Base-by-base conservation (phyloP, 2,797 vertebrate genomes). In the Vireo griseus region DNA sequence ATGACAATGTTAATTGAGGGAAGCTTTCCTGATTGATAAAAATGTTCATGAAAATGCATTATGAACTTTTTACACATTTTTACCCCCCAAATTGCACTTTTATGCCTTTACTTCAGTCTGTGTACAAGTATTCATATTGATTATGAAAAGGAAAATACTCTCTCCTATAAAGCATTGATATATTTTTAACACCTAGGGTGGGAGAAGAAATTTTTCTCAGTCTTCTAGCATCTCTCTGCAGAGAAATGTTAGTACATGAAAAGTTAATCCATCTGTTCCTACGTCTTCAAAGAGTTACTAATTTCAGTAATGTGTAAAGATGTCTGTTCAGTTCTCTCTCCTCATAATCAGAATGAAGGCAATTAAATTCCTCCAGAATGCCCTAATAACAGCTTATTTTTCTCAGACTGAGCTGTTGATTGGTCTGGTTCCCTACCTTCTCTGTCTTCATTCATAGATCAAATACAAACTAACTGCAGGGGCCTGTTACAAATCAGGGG, bases 231-330 rank as follows among this genome's bases (percentile, higher is more conserved):
- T 39, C 1, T 67, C 54, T 59, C 13, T 82, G 22, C 25, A 88
- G 50, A 82, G 6, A 72, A 78, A 67, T 59, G 4, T 9, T 88
- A 25, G 6, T 20, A 72, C 11, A 18, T 18, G 17, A 40, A 39
- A 88, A 88, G 11, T 63, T 82, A 78, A 82, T 82, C 57, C 25
- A 51, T 87, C 62, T 85, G 40, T 59, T 85, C 31, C 19, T 59
- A 11, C 13, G 72, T 81, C 62, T 81, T 88, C 82, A 52, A 93
- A 92, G 31, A 63, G 11, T 17, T 47, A 48, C 37, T 78, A 40
- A 72, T 78, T 92, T 90, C 45, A 40, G 10, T 61, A 68, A 61
- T 40, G 5, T 44, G 9, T 37, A 65, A 87, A 75, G 19, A 59
- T 15, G 15, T 4, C 19, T 78, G 19, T 63, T 87, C 14, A 51